phyloP scores from a whole-genome alignment of 2,113 vertebrate species.

The Tautogolabrus adspersus region DNA sequence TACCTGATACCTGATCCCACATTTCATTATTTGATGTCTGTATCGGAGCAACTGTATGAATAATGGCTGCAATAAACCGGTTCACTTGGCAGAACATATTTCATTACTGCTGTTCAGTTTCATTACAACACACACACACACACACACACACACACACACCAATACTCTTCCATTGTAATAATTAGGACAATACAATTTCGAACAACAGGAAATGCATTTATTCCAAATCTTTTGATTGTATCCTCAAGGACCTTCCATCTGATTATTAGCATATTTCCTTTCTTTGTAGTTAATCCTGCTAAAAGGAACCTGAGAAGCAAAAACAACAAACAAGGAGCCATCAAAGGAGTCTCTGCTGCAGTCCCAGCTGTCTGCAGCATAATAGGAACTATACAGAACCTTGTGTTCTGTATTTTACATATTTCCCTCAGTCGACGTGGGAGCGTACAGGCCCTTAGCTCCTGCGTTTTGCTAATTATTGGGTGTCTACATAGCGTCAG shows the following conservation, averaged over 20 bases:
- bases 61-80: neutral
- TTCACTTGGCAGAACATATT: neutral
- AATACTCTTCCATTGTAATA: constrained; percentile 17
- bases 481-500: neutral
- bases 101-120: constrained; percentile 20
- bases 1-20: too few relatives aligned
- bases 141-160: neutral
- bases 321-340: constrained; percentile 64
- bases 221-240: constrained; percentile 57
- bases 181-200: constrained; percentile 46
- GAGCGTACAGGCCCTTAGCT: constrained; percentile 9
- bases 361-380: constrained; percentile 38
- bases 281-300: constrained; percentile 53
- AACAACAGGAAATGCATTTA: constrained; percentile 16
- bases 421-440: neutral
- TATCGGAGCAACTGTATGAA: too few relatives aligned
- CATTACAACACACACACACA: neutral
- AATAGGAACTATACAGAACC: constrained; percentile 59
- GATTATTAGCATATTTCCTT: constrained; percentile 65
- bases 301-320: constrained; percentile 37
- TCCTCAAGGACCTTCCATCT: constrained; percentile 36
- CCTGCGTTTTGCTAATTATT: constrained; percentile 49
- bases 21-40: too few relatives aligned
- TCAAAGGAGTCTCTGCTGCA: constrained; percentile 56
- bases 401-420: constrained; percentile 39